phyloP scores from a whole-genome alignment of 2,797 vertebrate genomes.

The Oreochromis grahami region DNA sequence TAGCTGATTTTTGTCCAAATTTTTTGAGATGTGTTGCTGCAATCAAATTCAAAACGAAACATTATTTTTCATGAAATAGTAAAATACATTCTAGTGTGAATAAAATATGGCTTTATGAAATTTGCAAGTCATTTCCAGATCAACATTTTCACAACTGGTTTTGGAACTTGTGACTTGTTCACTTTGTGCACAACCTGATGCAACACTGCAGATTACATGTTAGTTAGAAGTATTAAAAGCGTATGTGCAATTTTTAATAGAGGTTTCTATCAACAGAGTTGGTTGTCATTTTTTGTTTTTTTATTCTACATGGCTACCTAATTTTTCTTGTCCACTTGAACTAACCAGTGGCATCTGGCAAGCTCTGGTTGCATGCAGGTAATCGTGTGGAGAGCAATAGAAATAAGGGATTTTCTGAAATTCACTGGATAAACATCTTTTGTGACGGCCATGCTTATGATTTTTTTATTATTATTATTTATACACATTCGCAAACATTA shows the following conservation, averaged over 20 bases:
- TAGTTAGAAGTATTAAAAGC: not conserved
- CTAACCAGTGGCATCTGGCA: not conserved
- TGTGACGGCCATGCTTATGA: not conserved
- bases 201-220: not conserved
- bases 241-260: not conserved
- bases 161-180: not conserved
- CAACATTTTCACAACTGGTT: not conserved
- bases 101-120: not conserved
- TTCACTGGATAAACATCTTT: not conserved
- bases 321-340: not conserved
- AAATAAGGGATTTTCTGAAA: not conserved
- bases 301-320: not conserved
- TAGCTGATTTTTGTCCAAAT: not conserved
- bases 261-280: not conserved
- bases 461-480: not conserved
- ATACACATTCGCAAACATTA: not conserved
- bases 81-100: not conserved
- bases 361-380: not conserved
- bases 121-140: not conserved
- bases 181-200: not conserved
- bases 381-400: not conserved
- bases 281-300: not conserved
- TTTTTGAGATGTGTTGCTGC: not conserved
- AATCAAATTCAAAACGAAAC: not conserved
- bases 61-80: not conserved